Evolutionary conservation across 2,797 vertebrate genomes (phyloP), one percentile per base, ranked within the genome.

Genomic region (Ptychadena robeensis): DNA sequence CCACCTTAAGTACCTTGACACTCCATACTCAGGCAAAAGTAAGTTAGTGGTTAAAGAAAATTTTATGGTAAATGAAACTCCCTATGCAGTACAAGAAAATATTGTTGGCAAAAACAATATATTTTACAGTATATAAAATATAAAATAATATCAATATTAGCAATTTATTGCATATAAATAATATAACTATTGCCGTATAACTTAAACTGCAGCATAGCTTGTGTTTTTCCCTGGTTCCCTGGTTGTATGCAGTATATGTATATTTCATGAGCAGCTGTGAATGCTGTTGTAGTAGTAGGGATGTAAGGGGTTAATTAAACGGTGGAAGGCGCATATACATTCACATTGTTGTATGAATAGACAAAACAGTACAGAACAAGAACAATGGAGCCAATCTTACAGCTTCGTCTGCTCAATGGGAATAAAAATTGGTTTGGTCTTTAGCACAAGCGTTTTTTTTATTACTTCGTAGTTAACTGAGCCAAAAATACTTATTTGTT

Each of bases 361-460:
- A 83, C 81, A 78, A n/a, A 83, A 57, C 68, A 53, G 48, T 28
- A 53, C n/a, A 72, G 74, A n/a, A 28, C 18, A 48, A 71, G 67
- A 83, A 83, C 57, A 83, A 83, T 83, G 35, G 48, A 61, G 15
- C 11, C 61, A 66, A 78, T 72, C 67, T 72, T 31, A 59, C 27
- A 66, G 70, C 76, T 83, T 79, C 48, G 76, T 74, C 63, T 61
- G 14, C 35, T 79, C 69, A 68, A 73, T 68, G 34, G 70, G 34
- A 74, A 78, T 61, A 63, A 57, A 79, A 83, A 73, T 84, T 15
- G 32, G 40, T 83, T 83, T 35, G 38, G 0, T 34, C 70, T 70
- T 1, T 8, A 6, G 9, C 9, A 22, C 30, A 84, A 0, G 4
- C 11, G 9, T 79, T 53, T 6, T 14, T 70, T 76, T 48, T 48